Evolutionary conservation across 2,113 vertebrate genomes (phyloP), one percentile per base, ranked within the genome.

Genomic region (Xyrauchen texanus): DNA sequence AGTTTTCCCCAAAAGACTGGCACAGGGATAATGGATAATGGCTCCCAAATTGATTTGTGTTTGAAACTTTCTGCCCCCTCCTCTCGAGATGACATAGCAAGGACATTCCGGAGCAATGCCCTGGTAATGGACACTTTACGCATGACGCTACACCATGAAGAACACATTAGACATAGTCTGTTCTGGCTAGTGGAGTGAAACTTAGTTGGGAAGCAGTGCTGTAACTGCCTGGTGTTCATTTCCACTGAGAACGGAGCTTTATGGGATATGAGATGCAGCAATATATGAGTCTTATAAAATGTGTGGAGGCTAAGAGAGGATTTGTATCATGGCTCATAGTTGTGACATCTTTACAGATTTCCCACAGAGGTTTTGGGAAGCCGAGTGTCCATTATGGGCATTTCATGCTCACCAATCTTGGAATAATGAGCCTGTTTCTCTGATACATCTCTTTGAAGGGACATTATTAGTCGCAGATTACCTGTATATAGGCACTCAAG

Each of bases 101-200:
- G 89, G 73, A 70, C 58, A 80, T 90, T 92, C 87, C 70, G 74
- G 87, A 85, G 89, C 77, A 4, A 82, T 75, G 87, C 84, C 79
- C 82, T 81, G 80, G 86, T 92, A 92, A 93, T 92, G 89, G 89
- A 91, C 88, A 90, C 88, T 83, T 90, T 89, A 86, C 82, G 85
- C 84, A 86, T 85, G 69, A 82, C 84, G 83, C 85, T 85, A 87
- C 82, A 82, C 88, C 86, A 89, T 89, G 87, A 91, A 89, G 88
- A 89, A 89, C 88, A 88, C 89, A 90, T 90, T 90, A 92, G 83
- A 71, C 58, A 8, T 76, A 61, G 51, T 63, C 72, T 75, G 61
- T 34, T 47, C 47, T 49, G 34, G 47, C 16, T 55, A 53, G 16
- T 65, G 61, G 49, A 65, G 73, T 72, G 60, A 79, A 64, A 53